A percentile compares a stretch with the other conserved stretches of the same genome.
phyloP scores from a whole-genome alignment of 2,797 vertebrate genomes.

The Ibycter americanus region DNA sequence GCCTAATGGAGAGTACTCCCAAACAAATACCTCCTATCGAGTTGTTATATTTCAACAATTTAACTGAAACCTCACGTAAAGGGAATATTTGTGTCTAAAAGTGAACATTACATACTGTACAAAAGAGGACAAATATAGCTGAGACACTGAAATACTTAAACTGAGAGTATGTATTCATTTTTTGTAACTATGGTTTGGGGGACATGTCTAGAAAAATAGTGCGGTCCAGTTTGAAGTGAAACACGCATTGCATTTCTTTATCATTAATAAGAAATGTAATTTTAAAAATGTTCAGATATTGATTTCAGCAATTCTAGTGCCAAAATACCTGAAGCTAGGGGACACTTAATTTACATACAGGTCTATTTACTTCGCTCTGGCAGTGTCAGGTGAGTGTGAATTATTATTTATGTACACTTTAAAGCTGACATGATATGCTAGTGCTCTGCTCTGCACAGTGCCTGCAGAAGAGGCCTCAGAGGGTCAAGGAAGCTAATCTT shows the following conservation, averaged over 20 bases:
- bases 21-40: background rate
- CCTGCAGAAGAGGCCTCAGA: background rate
- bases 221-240: background rate
- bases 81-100: background rate
- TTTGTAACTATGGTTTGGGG: background rate
- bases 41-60: background rate
- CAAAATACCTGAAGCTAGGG: background rate
- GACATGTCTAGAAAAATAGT: background rate
- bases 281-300: background rate
- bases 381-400: background rate
- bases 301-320: background rate
- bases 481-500: background rate
- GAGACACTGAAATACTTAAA: background rate
- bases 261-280: background rate
- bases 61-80: background rate
- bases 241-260: background rate
- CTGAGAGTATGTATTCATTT: background rate
- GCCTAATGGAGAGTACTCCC: background rate
- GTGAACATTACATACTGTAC: background rate
- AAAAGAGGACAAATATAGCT: background rate
- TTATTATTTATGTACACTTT: background rate
- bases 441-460: background rate
- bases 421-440: background rate
- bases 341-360: background rate
- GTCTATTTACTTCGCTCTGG: background rate